These are phyloP conservation scores for Pandemis cinnamomeana DNA, from an alignment of 2,888 invertebrate genomes.

Conservation along the genomic window DNA sequence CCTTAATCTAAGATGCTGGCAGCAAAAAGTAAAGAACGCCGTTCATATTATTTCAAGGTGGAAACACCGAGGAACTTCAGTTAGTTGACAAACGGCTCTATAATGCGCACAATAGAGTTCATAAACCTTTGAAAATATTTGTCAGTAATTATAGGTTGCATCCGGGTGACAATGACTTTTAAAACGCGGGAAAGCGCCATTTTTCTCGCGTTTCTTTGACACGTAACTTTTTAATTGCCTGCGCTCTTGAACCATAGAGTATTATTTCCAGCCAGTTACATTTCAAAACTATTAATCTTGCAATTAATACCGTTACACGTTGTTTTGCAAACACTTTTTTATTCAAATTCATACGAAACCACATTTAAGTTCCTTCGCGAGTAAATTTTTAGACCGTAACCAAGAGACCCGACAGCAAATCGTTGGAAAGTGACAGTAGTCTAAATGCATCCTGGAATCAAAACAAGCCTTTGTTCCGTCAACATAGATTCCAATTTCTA, in stretches of 20 bases:
- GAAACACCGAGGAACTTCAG: slow-evolving; percentile 16
- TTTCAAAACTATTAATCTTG: slow-evolving; percentile 4
- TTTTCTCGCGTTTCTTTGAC: slow-evolving; percentile 41
- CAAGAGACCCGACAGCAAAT: slow-evolving; percentile 35
- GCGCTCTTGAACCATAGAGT: slow-evolving; percentile 27
- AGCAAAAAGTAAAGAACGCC: slow-evolving; percentile 29
- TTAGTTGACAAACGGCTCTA: slow-evolving; percentile 9
- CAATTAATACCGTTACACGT: background rate
- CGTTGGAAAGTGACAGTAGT: slow-evolving; percentile 41
- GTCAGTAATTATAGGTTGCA: slow-evolving; percentile 35
- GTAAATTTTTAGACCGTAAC: slow-evolving; percentile 40
- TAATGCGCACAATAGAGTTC: slow-evolving; percentile 7
- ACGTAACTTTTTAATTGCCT: slow-evolving; percentile 31
- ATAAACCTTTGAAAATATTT: background rate
- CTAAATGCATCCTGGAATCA: slow-evolving; percentile 24
- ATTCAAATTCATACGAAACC: slow-evolving; percentile 29
- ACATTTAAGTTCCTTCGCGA: slow-evolving; percentile 19
- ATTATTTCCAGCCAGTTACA: slow-evolving; percentile 14
- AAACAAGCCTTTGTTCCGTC: slow-evolving; percentile 10
- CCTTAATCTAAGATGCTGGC: slow-evolving; percentile 35
- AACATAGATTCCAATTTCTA: slow-evolving; percentile 11
- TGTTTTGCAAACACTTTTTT: slow-evolving; percentile 10
- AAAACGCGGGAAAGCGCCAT: slow-evolving; percentile 38
- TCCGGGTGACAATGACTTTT: slow-evolving; percentile 42
- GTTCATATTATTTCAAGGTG: slow-evolving; percentile 22